A percentile compares a stretch with the other conserved stretches of the same genome.
These are phyloP conservation scores for Microtus oregoni DNA, from an alignment of 2,113 vertebrate species.

Conservation along the genomic window DNA sequence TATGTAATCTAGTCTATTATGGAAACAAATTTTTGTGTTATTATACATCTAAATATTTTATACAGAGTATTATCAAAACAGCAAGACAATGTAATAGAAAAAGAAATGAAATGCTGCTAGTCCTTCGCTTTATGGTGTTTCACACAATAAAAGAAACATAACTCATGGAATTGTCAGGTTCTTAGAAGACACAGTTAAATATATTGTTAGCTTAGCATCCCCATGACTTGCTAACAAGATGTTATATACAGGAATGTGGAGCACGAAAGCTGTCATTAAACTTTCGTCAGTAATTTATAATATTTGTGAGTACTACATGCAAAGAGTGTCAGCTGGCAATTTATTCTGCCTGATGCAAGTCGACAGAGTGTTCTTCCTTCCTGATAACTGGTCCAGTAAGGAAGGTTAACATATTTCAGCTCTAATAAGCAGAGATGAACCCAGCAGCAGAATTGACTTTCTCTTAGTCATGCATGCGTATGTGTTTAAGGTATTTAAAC, in stretches of 20 bases:
- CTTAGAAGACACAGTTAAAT: conserved; percentile 59
- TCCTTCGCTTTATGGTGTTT: conserved; percentile 49
- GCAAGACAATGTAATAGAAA: conserved; percentile 41
- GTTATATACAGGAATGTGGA: conserved; percentile 29
- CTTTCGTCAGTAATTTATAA: conserved; percentile 61
- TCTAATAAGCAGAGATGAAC: conserved; percentile 64
- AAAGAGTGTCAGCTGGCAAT: conserved; percentile 76
- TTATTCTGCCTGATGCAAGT: conserved; percentile 77
- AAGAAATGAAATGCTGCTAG: conserved; percentile 57
- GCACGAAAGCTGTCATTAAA: conserved; percentile 62
- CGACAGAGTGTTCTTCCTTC: conserved; percentile 69
- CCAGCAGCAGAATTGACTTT: conserved; percentile 13
- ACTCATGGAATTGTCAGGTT: conserved; percentile 36
- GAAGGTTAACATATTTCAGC: conserved; percentile 62
- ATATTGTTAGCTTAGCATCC: conserved; percentile 35
- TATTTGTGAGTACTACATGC: conserved; percentile 64
- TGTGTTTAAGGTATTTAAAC: conserved; percentile 55
- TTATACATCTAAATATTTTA: conserved; percentile 70
- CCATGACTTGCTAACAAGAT: conserved; percentile 67
- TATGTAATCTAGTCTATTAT: conserved; percentile 46
- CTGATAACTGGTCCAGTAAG: conserved; percentile 59
- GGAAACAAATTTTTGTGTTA: conserved; percentile 67
- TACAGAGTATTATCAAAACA: conserved; percentile 71
- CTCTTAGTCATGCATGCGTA: conserved; percentile 23
- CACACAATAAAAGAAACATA: conserved; percentile 63